Percentiles rank a stretch among this genome's conserved stretches.
Conservation (phyloP, 2,797 vertebrate genomes). For the Fundulus diaphanus region DNA sequence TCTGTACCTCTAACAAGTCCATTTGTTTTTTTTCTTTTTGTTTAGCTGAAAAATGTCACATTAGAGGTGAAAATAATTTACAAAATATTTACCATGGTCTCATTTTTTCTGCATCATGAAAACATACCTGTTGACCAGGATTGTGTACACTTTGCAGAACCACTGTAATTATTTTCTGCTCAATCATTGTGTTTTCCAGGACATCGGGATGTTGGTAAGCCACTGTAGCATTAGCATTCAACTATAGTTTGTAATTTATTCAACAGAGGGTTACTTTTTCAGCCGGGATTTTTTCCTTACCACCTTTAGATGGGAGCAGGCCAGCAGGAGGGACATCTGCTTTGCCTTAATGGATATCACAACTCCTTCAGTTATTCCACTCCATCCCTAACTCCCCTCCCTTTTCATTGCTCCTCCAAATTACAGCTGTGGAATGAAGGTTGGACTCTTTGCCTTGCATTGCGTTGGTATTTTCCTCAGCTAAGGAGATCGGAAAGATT, state of each 20-base stretch:
- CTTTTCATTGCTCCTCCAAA: conserved; percentile 75
- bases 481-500: conserved; percentile 64
- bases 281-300: conserved; percentile 42
- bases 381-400: conserved; percentile 79
- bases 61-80: background rate
- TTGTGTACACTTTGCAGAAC: background rate
- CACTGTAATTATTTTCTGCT: conserved; percentile 8
- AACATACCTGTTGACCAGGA: background rate
- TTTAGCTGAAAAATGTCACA: background rate
- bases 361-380: conserved; percentile 79
- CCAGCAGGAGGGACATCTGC: conserved; percentile 70
- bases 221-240: conserved; percentile 37
- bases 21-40: background rate
- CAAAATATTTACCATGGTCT: background rate
- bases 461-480: conserved; percentile 60
- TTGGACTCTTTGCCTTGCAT: conserved; percentile 59
- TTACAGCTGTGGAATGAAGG: conserved; percentile 73
- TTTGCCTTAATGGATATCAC: conserved; percentile 72
- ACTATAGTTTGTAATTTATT: conserved; percentile 50
- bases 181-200: conserved; percentile 24
- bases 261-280: conserved; percentile 47
- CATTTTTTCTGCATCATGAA: background rate
- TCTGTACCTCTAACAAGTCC: background rate
- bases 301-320: conserved; percentile 58
- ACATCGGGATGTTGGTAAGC: conserved; percentile 14